phyloP scores from a whole-genome alignment of 2,113 vertebrate genomes.

The Oostethus manadensis region DNA sequence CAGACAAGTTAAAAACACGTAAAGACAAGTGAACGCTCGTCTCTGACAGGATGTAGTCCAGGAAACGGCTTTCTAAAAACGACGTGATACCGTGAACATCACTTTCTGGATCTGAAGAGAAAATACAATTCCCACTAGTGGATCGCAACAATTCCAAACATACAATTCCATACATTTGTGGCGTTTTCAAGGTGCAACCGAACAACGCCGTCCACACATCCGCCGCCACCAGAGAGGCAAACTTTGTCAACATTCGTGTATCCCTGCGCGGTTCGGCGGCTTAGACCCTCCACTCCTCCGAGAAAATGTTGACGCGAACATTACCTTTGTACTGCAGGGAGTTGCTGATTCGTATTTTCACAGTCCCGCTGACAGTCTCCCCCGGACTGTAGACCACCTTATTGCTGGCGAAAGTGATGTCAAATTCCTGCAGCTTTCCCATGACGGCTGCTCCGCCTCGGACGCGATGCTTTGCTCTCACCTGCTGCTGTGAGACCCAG shows the following conservation, averaged over 20 bases:
- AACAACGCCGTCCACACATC: not conserved
- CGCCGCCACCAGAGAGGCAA: conserved; percentile 11
- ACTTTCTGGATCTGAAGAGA: not conserved
- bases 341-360: conserved; percentile 77
- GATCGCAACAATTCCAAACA: not conserved
- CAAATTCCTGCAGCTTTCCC: conserved; percentile 92
- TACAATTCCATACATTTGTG: too few relatives aligned
- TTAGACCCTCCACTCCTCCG: not conserved
- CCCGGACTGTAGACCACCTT: conserved; percentile 90
- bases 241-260: conserved; percentile 26
- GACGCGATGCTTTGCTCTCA: conserved; percentile 42
- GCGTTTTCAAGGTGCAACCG: not conserved
- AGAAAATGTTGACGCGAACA: not conserved
- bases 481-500: conserved; percentile 40
- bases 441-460: conserved; percentile 61
- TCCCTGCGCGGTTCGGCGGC: conserved; percentile 2
- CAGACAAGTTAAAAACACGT: not conserved
- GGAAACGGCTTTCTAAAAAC: conserved; percentile 10
- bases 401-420: conserved; percentile 81
- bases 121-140: not conserved
- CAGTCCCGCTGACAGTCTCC: conserved; percentile 81
- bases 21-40: conserved; percentile 15
- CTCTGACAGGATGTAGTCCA: conserved; percentile 16
- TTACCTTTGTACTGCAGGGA: conserved; percentile 86
- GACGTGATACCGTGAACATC: not conserved